A percentile compares a stretch with the other conserved stretches of the same genome.
These are phyloP conservation scores for Tribolium madens DNA, from an alignment of 1,140 invertebrate species.

Conservation along the genomic window DNA sequence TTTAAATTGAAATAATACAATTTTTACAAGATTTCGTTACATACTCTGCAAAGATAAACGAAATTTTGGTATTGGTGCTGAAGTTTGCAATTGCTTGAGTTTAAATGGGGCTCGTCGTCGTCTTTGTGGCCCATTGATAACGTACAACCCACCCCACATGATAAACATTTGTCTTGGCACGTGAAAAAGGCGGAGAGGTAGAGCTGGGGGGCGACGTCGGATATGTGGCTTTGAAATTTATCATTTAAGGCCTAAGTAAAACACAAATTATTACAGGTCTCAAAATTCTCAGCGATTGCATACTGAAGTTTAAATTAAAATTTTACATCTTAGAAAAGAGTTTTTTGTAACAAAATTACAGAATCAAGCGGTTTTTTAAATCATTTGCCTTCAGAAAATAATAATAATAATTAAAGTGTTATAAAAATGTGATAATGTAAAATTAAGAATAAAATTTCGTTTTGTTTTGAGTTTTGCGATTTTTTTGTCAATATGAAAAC, in stretches of 20 bases:
- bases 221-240: conserved; percentile 80
- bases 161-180: conserved; percentile 78
- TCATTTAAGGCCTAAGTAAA: conserved; percentile 76
- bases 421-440: no score
- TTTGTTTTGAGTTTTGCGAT: no score
- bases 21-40: conserved; percentile 21
- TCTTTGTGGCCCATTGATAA: conserved; percentile 83
- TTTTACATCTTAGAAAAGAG: no score
- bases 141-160: conserved; percentile 78
- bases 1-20: background rate
- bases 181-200: conserved; percentile 88
- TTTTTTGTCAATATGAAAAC: no score
- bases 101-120: conserved; percentile 76
- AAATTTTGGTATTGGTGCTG: conserved; percentile 86
- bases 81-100: conserved; percentile 72
- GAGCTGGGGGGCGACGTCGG: conserved; percentile 72
- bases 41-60: conserved; percentile 77
- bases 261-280: conserved; percentile 8
- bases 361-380: no score
- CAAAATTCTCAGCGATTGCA: no score
- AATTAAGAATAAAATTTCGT: no score
- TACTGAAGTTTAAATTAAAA: no score
- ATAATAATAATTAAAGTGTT: no score
- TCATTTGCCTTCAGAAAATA: no score
- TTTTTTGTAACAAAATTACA: no score